These are phyloP conservation scores for Plodia interpunctella DNA, from an alignment of 1,140 invertebrate genomes.

Conservation along the genomic window DNA sequence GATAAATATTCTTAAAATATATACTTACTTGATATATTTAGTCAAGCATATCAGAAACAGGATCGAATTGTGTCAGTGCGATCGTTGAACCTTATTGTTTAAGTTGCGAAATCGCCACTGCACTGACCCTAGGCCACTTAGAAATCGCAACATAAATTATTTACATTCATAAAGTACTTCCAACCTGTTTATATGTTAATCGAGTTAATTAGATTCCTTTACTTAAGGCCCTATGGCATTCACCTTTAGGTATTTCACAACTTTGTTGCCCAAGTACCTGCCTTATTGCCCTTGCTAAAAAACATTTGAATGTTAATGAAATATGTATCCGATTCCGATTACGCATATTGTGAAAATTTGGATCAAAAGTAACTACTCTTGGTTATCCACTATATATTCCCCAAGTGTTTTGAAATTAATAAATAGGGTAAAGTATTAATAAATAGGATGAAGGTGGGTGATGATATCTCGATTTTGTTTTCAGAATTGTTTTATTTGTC, in stretches of 20 bases:
- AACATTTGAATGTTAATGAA: slow-evolving; percentile 2
- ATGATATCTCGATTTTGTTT: too few species aligned
- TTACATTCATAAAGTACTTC: slow-evolving; percentile 9
- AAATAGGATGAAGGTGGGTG: too few species aligned
- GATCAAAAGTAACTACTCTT: not conserved
- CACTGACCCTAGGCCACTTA: slow-evolving; percentile 28
- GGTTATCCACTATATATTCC: not conserved
- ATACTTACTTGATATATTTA: not conserved
- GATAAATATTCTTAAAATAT: not conserved
- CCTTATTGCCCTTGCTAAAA: slow-evolving; percentile 4
- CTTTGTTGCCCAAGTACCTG: slow-evolving; percentile 1
- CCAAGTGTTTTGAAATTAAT: too few species aligned
- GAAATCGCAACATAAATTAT: slow-evolving; percentile 49
- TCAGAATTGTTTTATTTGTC: too few species aligned
- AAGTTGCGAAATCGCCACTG: slow-evolving; percentile 50
- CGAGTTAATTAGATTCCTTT: not conserved
- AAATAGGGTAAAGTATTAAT: too few species aligned
- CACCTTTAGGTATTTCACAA: slow-evolving; percentile 1
- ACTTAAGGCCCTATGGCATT: not conserved
- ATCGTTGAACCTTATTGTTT: slow-evolving; percentile 57
- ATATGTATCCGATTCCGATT: slow-evolving; percentile 2
- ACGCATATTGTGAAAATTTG: not conserved
- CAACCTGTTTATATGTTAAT: slow-evolving; percentile 29
- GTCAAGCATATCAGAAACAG: slow-evolving; percentile 1
- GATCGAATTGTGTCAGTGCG: slow-evolving; percentile 17